Evolutionary conservation across 2,113 vertebrate genomes (phyloP).

Genomic region (Pyrgilauda ruficollis): DNA sequence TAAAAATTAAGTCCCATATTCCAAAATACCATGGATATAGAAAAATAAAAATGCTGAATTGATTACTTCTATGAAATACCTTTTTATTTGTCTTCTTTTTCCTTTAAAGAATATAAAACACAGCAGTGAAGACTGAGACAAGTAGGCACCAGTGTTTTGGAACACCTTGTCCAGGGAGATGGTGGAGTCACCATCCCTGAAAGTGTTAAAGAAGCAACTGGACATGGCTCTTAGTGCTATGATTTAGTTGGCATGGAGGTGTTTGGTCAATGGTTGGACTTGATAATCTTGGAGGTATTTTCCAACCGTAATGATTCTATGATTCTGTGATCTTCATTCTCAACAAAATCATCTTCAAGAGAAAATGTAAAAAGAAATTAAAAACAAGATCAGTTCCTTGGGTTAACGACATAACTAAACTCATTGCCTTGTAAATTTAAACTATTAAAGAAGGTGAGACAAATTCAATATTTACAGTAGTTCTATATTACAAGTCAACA

Average conservation of each 20-base stretch:
- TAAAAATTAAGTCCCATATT: background rate
- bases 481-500: background rate
- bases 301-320: background rate
- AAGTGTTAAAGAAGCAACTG: background rate
- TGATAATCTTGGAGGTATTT: background rate
- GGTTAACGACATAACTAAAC: background rate
- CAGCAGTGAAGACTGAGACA: accelerated
- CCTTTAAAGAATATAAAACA: background rate
- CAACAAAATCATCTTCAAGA: background rate
- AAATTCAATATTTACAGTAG: conserved; percentile 16
- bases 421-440: background rate
- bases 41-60: background rate
- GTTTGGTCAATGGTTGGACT: background rate
- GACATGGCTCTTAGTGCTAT: background rate
- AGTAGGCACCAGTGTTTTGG: background rate
- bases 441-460: background rate
- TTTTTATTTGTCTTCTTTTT: background rate
- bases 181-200: background rate
- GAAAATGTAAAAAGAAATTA: background rate
- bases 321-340: background rate
- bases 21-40: background rate
- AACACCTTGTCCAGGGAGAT: background rate
- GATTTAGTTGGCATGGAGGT: background rate
- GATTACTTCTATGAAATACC: background rate
- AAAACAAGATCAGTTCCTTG: background rate